Conservation (phyloP, 1,140 invertebrate genomes). For the Telenomus remus region DNA sequence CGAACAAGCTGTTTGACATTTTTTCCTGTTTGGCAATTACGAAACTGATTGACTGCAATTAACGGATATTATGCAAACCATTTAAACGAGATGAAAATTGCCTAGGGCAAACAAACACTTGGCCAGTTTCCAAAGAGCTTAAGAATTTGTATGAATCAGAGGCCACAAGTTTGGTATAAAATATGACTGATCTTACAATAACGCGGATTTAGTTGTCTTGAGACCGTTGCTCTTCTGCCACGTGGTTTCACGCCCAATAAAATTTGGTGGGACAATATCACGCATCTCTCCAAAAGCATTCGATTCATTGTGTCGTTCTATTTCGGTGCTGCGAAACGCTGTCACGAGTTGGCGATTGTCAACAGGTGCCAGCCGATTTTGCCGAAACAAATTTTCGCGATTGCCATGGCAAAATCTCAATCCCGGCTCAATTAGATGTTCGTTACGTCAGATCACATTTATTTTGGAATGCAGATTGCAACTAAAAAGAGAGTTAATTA, state of each 20-base stretch:
- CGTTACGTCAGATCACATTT: too few relatives aligned
- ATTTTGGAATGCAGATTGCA: conserved; percentile 22
- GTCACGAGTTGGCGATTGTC: background rate
- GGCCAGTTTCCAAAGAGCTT: too few relatives aligned
- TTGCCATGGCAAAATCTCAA: too few relatives aligned
- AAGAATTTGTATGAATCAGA: background rate
- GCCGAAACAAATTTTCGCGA: too few relatives aligned
- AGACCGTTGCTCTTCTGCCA: conserved; percentile 45
- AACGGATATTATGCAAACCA: too few relatives aligned
- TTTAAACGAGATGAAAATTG: too few relatives aligned
- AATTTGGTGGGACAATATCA: conserved; percentile 34
- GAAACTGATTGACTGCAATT: too few relatives aligned
- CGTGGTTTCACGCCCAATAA: conserved; percentile 37
- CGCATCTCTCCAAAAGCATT: conserved; percentile 27
- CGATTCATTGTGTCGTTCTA: conserved; percentile 48
- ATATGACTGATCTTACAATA: conserved; percentile 39
- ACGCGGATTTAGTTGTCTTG: conserved; percentile 1
- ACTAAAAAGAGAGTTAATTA: conserved; percentile 43
- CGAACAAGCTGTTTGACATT: too few relatives aligned
- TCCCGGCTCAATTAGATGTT: background rate
- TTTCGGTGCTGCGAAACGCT: conserved; percentile 42
- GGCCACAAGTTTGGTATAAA: conserved; percentile 4
- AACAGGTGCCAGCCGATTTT: conserved; percentile 19
- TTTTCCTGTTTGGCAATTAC: too few relatives aligned
- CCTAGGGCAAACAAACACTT: too few relatives aligned